phyloP scores from a whole-genome alignment of 2,888 invertebrate species.

The Zygaena filipendulae region DNA sequence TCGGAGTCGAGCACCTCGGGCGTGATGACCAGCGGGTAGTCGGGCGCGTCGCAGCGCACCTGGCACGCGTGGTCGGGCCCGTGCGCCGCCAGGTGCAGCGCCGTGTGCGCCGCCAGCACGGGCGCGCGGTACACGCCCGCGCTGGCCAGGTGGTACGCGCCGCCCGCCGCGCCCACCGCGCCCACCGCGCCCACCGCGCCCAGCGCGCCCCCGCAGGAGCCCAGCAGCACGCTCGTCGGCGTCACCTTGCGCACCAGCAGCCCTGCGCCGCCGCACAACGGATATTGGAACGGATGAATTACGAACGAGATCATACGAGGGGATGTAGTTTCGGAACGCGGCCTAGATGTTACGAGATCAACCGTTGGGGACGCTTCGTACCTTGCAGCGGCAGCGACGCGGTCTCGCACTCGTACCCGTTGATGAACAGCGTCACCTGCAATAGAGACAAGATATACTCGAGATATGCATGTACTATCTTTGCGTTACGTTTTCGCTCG shows the following conservation, averaged over 20 bases:
- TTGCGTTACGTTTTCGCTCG: too few relatives aligned
- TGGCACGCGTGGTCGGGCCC: conserved; percentile 39
- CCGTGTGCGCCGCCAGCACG: conserved; percentile 55
- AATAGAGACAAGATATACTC: conserved; percentile 11
- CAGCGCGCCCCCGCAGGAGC: conserved; percentile 42
- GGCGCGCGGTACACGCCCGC: conserved; percentile 68
- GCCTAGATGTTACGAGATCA: too few relatives aligned
- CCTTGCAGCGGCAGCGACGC: conserved; percentile 70
- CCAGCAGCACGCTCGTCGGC: conserved; percentile 64
- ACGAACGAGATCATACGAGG: neutral
- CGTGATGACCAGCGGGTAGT: conserved; percentile 51
- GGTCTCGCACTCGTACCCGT: conserved; percentile 68
- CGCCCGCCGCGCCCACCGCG: conserved; percentile 22
- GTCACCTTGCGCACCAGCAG: conserved; percentile 69
- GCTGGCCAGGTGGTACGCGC: conserved; percentile 63
- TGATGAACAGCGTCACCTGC: conserved; percentile 66
- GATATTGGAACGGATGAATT: neutral
- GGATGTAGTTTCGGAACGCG: too few relatives aligned
- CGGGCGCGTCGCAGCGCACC: conserved; percentile 43
- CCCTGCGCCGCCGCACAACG: too few relatives aligned
- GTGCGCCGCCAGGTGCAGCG: conserved; percentile 66
- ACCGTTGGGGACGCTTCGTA: neutral
- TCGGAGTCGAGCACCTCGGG: conserved; percentile 52
- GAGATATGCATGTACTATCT: neutral
- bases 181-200: conserved; percentile 22